These are phyloP conservation scores for Parasteatoda tepidariorum DNA, from an alignment of 1,140 invertebrate genomes.

Conservation along the genomic window DNA sequence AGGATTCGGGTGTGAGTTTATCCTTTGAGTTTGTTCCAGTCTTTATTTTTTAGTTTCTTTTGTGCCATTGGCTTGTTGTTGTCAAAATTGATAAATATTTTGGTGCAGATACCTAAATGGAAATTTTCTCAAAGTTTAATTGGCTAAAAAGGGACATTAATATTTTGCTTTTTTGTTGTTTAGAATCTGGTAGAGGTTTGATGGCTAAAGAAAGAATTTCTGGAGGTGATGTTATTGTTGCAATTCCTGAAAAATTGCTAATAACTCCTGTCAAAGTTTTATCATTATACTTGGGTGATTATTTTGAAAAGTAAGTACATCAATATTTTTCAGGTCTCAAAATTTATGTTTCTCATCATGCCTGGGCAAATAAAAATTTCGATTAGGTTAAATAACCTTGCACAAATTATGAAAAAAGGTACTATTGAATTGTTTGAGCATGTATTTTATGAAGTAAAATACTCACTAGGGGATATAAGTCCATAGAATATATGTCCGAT, in stretches of 20 bases:
- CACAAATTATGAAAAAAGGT: not conserved
- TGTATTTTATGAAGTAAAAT: too few relatives aligned
- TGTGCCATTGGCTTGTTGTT: too few relatives aligned
- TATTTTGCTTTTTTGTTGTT: slow-evolving; percentile 65
- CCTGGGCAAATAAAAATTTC: too few relatives aligned
- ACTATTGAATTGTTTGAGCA: too few relatives aligned
- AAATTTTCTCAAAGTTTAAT: too few relatives aligned
- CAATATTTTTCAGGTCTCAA: not conserved
- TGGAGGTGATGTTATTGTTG: slow-evolving; percentile 72
- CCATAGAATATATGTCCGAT: not conserved
- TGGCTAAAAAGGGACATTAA: too few relatives aligned
- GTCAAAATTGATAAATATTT: too few relatives aligned
- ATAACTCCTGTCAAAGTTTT: slow-evolving; percentile 72
- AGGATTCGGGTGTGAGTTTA: too few relatives aligned
- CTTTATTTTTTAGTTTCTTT: too few relatives aligned
- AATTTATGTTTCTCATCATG: not conserved
- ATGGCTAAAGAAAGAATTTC: slow-evolving; percentile 72
- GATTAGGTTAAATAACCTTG: not conserved
- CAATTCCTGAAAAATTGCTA: slow-evolving; percentile 73
- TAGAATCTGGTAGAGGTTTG: slow-evolving; percentile 74
- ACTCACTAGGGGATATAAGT: not conserved
- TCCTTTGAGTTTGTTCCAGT: too few relatives aligned
- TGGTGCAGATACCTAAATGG: too few relatives aligned
- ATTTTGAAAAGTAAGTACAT: slow-evolving; percentile 43
- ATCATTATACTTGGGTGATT: slow-evolving; percentile 61